Evolutionary conservation across 2,888 invertebrate species (phyloP), one percentile per base, ranked within the genome.

Genomic region (Amphimallon solstitiale): DNA sequence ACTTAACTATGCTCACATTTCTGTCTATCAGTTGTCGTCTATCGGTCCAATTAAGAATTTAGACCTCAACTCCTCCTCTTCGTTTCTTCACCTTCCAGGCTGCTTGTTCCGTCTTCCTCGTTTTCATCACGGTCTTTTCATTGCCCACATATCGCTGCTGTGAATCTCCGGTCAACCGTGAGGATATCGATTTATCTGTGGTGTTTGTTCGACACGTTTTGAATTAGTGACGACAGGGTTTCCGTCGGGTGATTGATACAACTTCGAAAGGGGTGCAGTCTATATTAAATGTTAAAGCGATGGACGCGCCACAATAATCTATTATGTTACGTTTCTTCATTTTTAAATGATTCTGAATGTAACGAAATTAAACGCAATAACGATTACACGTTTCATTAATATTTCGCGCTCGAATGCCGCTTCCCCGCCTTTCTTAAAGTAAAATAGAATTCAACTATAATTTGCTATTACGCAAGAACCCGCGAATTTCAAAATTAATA

Each of bases 1-100:
- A 49, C 49, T 62, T 62, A 49, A 49, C 49, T 62, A 62, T 51
- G 62, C 62, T 62, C 62, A 62, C 49, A 62, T 62, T 62, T 62
- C 68, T 66, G 68, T 68, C 66, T 63, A 68, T 68, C 67, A 69
- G 66, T 62, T 63, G 66, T 67, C 69, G 63, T 21, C 63, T 63
- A 66, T 67, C 63, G 67, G 66, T 70, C 70, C 69, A 70, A 70
- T 70, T 70, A 70, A 70, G 67, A 63, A 64, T 59, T 59, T 59
- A 59, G 43, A 59, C 43, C 43, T 59, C 56, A 59, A 59, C 43
- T 59, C 60, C 34, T 63, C 63, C 63, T 49, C 54, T 37, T 64
- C 62, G 67, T n/a, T n/a, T n/a, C n/a, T n/a, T n/a, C n/a, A n/a
- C n/a, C n/a, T n/a, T n/a, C n/a, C n/a, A n/a, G n/a, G n/a, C n/a